Conservation (phyloP, 2,888 invertebrate species). For the Sipha maydis region DNA sequence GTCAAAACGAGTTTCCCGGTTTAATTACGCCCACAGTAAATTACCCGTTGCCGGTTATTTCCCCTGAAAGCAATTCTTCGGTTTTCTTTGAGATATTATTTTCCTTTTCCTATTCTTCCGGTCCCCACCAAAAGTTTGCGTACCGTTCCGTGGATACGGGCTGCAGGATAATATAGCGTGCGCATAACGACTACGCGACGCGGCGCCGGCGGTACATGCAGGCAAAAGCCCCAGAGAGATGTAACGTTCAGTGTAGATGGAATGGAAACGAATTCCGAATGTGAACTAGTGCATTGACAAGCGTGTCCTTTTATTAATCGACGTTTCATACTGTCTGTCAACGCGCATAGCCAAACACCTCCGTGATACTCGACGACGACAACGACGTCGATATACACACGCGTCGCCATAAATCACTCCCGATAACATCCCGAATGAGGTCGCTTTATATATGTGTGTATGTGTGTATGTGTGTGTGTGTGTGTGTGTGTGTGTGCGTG, state of each 20-base stretch:
- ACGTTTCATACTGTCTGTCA: constrained; percentile 51
- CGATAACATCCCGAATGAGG: constrained; percentile 29
- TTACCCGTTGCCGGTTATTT: constrained; percentile 43
- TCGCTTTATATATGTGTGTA: background rate
- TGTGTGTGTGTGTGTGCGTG: background rate
- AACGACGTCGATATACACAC: background rate
- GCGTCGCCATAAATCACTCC: constrained; percentile 53
- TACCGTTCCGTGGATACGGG: no score
- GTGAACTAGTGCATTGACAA: constrained; percentile 45
- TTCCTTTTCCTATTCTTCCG: background rate
- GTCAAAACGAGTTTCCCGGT: constrained; percentile 22
- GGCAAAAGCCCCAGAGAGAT: background rate
- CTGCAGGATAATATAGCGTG: background rate
- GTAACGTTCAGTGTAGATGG: background rate
- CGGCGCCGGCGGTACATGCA: background rate
- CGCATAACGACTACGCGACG: background rate
- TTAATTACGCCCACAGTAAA: constrained; percentile 43
- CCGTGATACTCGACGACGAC: constrained; percentile 15
- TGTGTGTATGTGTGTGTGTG: background rate
- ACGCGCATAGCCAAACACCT: constrained; percentile 30
- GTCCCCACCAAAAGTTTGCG: background rate
- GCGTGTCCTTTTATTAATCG: constrained; percentile 53
- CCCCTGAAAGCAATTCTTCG: constrained; percentile 1
- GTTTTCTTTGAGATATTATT: constrained; percentile 8
- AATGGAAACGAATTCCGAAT: constrained; percentile 37